phyloP scores from a whole-genome alignment of 2,888 invertebrate genomes.

The Volucella inanis region DNA sequence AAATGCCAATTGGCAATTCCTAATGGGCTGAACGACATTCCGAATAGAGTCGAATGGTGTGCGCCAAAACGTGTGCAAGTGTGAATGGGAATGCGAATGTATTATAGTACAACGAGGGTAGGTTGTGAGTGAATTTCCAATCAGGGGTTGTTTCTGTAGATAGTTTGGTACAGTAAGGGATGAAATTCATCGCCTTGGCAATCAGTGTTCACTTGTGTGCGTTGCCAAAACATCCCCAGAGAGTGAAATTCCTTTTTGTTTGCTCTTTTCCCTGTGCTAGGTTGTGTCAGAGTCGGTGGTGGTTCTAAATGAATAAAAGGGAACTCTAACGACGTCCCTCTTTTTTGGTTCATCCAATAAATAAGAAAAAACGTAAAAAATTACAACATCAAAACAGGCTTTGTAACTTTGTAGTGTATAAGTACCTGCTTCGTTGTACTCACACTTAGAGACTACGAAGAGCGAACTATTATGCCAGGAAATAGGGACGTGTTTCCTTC shows the following conservation, averaged over 20 bases:
- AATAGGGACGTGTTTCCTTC: constrained; percentile 26
- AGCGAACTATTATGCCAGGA: neutral
- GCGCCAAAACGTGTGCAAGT: constrained; percentile 25
- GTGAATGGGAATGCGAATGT: constrained; percentile 16
- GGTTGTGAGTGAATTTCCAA: constrained; percentile 58
- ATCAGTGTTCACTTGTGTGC: neutral
- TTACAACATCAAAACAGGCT: constrained; percentile 20
- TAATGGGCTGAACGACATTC: constrained; percentile 66
- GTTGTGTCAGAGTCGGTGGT: neutral
- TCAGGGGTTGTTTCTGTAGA: constrained; percentile 40
- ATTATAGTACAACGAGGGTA: constrained; percentile 31
- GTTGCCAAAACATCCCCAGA: constrained; percentile 29
- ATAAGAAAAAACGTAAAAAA: neutral
- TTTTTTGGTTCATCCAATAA: constrained; percentile 49
- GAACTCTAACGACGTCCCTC: constrained; percentile 71
- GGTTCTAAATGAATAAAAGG: constrained; percentile 22
- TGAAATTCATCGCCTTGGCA: constrained; percentile 24
- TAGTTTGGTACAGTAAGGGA: constrained; percentile 56
- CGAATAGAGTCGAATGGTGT: constrained; percentile 23
- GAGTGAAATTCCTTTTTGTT: constrained; percentile 20
- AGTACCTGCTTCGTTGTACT: constrained; percentile 38
- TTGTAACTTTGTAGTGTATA: constrained; percentile 24
- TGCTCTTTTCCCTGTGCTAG: constrained; percentile 8
- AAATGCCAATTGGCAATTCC: constrained; percentile 33
- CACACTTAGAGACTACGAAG: constrained; percentile 22